phyloP scores from a whole-genome alignment of 2,113 vertebrate genomes.

The Naja naja region DNA sequence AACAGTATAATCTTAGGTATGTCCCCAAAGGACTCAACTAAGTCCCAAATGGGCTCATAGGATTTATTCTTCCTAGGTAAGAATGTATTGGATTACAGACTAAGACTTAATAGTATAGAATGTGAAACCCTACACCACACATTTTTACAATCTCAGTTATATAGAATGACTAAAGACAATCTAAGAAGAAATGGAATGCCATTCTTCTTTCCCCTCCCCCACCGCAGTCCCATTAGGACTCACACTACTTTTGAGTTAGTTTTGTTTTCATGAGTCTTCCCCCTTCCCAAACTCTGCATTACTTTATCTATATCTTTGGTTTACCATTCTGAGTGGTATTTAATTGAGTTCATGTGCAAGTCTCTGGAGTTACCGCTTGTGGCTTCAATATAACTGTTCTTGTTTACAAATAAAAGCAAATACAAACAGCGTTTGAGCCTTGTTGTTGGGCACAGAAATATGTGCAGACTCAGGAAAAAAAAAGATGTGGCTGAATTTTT shows the following conservation, averaged over 20 bases:
- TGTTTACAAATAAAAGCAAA: not conserved
- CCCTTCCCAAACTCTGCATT: not conserved
- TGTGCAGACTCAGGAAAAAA: not conserved
- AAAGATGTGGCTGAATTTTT: not conserved
- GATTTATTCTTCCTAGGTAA: not conserved
- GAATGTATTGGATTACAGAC: not conserved
- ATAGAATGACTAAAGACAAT: not conserved
- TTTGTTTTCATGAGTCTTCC: slow-evolving; percentile 17
- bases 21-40: not conserved
- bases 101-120: not conserved
- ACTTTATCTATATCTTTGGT: not conserved
- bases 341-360: slow-evolving; percentile 11
- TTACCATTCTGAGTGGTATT: not conserved
- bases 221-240: not conserved
- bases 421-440: not conserved
- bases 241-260: not conserved
- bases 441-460: not conserved
- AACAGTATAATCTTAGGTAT: not conserved
- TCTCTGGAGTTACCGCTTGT: not conserved
- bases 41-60: not conserved
- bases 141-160: not conserved
- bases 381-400: not conserved
- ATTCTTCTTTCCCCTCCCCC: not conserved
- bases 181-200: not conserved
- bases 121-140: not conserved